These are phyloP conservation scores for Microctenopoma stevenorrisi DNA, from an alignment of 2,797 vertebrate genomes.

Conservation along the genomic window DNA sequence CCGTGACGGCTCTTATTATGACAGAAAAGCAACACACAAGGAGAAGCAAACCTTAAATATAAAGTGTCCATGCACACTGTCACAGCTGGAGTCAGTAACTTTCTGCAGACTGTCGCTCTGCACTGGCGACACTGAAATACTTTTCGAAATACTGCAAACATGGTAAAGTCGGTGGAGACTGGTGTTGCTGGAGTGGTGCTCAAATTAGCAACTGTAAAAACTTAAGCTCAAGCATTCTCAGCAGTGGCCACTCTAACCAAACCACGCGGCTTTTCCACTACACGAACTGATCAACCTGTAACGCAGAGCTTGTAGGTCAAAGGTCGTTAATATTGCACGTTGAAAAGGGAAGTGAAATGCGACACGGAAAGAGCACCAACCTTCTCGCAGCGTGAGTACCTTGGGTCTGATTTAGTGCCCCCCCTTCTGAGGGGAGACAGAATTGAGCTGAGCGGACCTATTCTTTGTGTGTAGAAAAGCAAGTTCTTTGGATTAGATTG, in stretches of 20 bases:
- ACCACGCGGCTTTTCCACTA: too few relatives aligned
- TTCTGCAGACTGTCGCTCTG: conserved; percentile 1
- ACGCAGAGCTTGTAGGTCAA: too few relatives aligned
- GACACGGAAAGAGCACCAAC: too few relatives aligned
- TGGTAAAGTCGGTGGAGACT: background rate
- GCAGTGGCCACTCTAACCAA: too few relatives aligned
- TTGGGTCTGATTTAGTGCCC: too few relatives aligned
- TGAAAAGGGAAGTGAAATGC: too few relatives aligned
- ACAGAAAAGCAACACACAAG: background rate
- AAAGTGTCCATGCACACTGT: conserved; percentile 3
- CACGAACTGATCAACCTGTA: too few relatives aligned
- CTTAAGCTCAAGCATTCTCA: background rate
- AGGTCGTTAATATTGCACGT: too few relatives aligned
- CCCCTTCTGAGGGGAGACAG: too few relatives aligned
- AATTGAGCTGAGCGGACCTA: too few relatives aligned
- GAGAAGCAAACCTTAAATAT: background rate
- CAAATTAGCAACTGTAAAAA: background rate
- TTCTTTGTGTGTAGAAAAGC: too few relatives aligned
- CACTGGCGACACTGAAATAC: background rate
- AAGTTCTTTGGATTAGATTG: background rate
- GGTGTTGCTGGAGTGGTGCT: background rate
- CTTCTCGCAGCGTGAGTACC: too few relatives aligned
- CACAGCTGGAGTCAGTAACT: background rate
- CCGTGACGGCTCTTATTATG: background rate
- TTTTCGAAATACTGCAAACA: background rate